A percentile compares a stretch with the other conserved stretches of the same genome.
These are phyloP conservation scores for Thelaira solivaga DNA, from an alignment of 2,888 invertebrate genomes.

Conservation along the genomic window DNA sequence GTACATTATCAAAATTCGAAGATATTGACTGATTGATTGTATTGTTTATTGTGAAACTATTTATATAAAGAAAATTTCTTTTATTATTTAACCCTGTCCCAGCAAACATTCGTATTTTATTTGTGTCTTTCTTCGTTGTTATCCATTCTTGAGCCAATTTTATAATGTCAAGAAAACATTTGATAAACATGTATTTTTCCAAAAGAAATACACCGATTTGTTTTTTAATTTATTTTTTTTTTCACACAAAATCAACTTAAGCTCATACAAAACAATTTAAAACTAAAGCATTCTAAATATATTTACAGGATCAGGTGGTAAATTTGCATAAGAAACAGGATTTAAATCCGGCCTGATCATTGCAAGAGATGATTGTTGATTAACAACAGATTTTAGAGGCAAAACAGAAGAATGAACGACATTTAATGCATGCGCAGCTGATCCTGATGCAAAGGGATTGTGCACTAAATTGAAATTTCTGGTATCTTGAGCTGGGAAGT, in stretches of 20 bases:
- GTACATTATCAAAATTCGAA: slow-evolving; percentile 59
- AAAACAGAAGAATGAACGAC: neutral
- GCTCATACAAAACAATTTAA: neutral
- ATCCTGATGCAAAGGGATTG: slow-evolving; percentile 19
- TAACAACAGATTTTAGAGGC: neutral
- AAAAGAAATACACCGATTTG: neutral
- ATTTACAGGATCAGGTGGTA: neutral
- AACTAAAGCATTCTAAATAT: slow-evolving; percentile 26
- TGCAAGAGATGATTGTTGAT: neutral
- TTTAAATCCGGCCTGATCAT: slow-evolving; percentile 2
- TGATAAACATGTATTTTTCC: neutral
- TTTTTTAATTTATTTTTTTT: neutral
- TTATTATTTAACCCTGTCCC: too few species aligned
- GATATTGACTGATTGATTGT: slow-evolving; percentile 37
- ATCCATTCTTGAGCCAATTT: too few species aligned
- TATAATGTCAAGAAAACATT: too few species aligned
- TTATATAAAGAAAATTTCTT: too few species aligned
- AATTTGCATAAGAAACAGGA: slow-evolving; percentile 1
- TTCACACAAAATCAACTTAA: neutral
- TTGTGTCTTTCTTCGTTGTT: too few species aligned
- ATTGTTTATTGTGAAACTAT: too few species aligned
- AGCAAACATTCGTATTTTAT: too few species aligned
- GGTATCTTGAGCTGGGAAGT: neutral
- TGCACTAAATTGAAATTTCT: neutral
- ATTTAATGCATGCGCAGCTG: neutral